phyloP scores from a whole-genome alignment of 2,113 vertebrate genomes.

The Callionymus lyra region DNA sequence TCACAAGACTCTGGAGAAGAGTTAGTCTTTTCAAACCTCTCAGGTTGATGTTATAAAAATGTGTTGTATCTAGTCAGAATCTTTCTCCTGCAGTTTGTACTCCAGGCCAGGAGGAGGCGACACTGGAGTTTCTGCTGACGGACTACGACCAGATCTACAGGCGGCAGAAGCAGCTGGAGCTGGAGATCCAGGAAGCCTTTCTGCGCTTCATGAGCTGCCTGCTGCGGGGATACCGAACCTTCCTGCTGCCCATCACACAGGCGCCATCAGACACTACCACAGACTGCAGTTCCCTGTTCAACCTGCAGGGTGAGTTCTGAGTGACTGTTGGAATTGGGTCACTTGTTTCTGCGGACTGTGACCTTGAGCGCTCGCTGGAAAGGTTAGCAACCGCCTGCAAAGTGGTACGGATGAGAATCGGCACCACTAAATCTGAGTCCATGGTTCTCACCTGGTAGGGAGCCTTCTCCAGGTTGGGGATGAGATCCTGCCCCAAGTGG shows the following conservation, averaged over 20 bases:
- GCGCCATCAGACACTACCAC: constrained; percentile 74
- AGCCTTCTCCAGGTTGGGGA: too few species aligned
- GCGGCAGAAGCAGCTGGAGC: constrained; percentile 82
- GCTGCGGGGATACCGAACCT: constrained; percentile 78
- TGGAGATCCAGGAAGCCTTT: constrained; percentile 84
- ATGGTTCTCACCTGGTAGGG: too few species aligned
- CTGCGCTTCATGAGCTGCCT: constrained; percentile 86
- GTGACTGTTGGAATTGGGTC: neutral
- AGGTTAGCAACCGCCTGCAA: too few species aligned
- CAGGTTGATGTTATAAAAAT: neutral
- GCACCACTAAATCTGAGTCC: too few species aligned
- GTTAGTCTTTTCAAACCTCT: constrained; percentile 60
- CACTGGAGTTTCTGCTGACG: constrained; percentile 82
- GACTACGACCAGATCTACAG: constrained; percentile 83
- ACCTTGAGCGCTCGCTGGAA: too few species aligned
- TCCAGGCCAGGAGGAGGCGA: constrained; percentile 79
- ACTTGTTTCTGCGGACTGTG: too few species aligned
- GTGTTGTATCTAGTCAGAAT: neutral
- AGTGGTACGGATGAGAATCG: too few species aligned
- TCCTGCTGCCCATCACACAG: constrained; percentile 81
- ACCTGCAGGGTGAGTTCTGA: constrained; percentile 72
- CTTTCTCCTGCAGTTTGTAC: constrained; percentile 71
- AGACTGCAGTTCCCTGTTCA: constrained; percentile 82
- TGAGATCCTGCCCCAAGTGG: too few species aligned
- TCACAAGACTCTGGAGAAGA: constrained; percentile 82